Base-by-base conservation (phyloP, 92 coral and sea anemone genomes). In the Phenganax marumi region DNA sequence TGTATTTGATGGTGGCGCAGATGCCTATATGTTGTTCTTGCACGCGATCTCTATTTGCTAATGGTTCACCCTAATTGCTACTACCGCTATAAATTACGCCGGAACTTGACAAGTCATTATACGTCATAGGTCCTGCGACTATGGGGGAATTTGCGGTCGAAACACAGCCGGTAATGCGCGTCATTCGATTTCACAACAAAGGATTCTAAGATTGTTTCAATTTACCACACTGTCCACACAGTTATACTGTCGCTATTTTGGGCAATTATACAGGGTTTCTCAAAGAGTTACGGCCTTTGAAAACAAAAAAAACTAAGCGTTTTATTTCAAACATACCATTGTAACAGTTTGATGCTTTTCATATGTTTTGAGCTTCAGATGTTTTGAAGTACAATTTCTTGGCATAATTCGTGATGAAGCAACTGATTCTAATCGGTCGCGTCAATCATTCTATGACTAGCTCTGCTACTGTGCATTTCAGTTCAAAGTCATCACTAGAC, bases 11-110 rank as follows among this genome's bases (percentile, higher is more conserved):
- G 60, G 33, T 18, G 26, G 9, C 43, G 5, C 10, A 56, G 65
- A 54, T 54, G 26, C 22, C 46, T 74, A 52, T 51, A 52, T 51
- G 53, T 74, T 8, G 46, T 24, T 21, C n/a, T 23, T 62, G 47
- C 72, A 50, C 63, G 83, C 83, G 46, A 19, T 19, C 55, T 78
- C 63, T 51, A 61, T 50, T 25, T 48, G 60, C 58, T 78, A 52
- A 76, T 62, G 43, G 25, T 51, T 24, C 23, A 17, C 73, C 26
- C 58, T 78, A 78, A 78, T 78, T 78, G 71, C 83, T 21, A 46
- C 83, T 78, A 62, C 83, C 83, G 83, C 83, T 78, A 78, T 78
- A 78, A 78, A 78, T 78, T 78, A 78, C 50, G 51, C 61, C 53
- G 39, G 60, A 60, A 49, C 56, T 78, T 78, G 83, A 78, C 83